These are phyloP conservation scores for Sarcophaga bullata DNA, from an alignment of 1,140 invertebrate genomes.

Conservation along the genomic window DNA sequence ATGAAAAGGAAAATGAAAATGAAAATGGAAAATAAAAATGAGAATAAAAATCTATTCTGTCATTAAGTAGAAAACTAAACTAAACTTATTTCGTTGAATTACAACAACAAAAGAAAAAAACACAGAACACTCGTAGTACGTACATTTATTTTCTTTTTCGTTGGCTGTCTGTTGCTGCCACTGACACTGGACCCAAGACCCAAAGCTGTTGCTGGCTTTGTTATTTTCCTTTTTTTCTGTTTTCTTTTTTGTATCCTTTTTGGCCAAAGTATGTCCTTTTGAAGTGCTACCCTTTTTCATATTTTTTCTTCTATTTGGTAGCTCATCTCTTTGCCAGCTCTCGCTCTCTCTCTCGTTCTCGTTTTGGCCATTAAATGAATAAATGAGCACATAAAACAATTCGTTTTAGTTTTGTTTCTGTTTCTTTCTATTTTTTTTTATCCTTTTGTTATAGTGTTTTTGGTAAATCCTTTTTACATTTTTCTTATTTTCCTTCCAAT, in stretches of 20 bases:
- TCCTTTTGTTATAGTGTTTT: conserved; percentile 41
- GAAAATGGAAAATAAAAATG: too few relatives aligned
- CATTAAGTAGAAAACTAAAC: too few relatives aligned
- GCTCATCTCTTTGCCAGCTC: conserved; percentile 42
- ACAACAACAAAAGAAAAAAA: too few relatives aligned
- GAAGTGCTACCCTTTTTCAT: not conserved
- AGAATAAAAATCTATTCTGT: too few relatives aligned
- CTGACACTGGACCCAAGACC: too few relatives aligned
- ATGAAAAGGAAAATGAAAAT: too few relatives aligned
- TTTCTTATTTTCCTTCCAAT: conserved; percentile 46
- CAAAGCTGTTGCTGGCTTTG: conserved; percentile 16
- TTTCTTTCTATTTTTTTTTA: conserved; percentile 37
- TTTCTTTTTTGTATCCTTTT: conserved; percentile 59
- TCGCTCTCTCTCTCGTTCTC: conserved; percentile 48
- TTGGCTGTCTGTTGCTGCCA: too few relatives aligned
- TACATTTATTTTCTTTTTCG: too few relatives aligned
- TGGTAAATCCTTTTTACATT: conserved; percentile 25
- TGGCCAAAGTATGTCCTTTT: conserved; percentile 50
- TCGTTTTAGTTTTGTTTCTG: conserved; percentile 61
- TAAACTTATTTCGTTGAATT: too few relatives aligned
- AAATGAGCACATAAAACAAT: conserved; percentile 66
- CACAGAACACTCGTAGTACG: too few relatives aligned
- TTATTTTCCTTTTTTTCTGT: conserved; percentile 33
- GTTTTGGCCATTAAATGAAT: conserved; percentile 65
- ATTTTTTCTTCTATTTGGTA: conserved; percentile 50